A percentile compares a stretch with the other conserved stretches of the same genome.
Evolutionary conservation across 2,113 vertebrate genomes (phyloP).

Genomic region (Myxocyprinus asiaticus): DNA sequence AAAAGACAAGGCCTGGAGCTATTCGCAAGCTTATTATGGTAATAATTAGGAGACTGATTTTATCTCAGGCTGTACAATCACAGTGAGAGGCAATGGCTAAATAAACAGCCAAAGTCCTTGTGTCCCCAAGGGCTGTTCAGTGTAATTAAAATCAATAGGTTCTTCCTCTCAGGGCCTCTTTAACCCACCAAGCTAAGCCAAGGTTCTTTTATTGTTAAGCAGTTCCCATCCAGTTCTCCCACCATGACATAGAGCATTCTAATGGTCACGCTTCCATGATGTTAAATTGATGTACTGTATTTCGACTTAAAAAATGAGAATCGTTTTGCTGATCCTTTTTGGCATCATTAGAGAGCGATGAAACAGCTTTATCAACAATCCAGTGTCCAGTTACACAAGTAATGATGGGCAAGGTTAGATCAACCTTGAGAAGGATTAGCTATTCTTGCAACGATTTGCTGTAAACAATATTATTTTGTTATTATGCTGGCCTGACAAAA

Average conservation of each 20-base stretch:
- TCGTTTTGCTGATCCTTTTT: not conserved
- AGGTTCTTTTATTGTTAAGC: constrained; percentile 60
- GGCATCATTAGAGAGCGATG: constrained; percentile 5
- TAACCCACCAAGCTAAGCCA: constrained; percentile 70
- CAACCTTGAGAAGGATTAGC: constrained; percentile 33
- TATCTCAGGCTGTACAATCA: constrained; percentile 91
- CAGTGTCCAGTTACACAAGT: constrained; percentile 15
- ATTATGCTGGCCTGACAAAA: too few relatives aligned
- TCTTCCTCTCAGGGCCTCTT: constrained; percentile 85
- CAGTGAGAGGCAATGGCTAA: constrained; percentile 81
- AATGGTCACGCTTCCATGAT: constrained; percentile 36
- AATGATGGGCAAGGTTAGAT: constrained; percentile 10
- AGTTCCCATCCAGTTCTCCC: constrained; percentile 45
- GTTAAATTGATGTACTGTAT: constrained; percentile 1
- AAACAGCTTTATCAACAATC: constrained; percentile 11
- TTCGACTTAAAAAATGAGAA: not conserved
- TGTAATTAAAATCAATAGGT: constrained; percentile 99
- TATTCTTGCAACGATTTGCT: not conserved
- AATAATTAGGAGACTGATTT: constrained; percentile 93
- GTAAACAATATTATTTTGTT: not conserved
- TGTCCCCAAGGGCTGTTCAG: constrained; percentile 90
- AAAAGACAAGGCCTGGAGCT: constrained; percentile 78
- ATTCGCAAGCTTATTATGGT: constrained; percentile 86
- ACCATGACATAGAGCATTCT: constrained; percentile 33
- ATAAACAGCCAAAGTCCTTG: constrained; percentile 92